Evolutionary conservation across 1,140 invertebrate genomes (phyloP), one percentile per base, ranked within the genome.

Genomic region (Drosophila chauvacae): DNA sequence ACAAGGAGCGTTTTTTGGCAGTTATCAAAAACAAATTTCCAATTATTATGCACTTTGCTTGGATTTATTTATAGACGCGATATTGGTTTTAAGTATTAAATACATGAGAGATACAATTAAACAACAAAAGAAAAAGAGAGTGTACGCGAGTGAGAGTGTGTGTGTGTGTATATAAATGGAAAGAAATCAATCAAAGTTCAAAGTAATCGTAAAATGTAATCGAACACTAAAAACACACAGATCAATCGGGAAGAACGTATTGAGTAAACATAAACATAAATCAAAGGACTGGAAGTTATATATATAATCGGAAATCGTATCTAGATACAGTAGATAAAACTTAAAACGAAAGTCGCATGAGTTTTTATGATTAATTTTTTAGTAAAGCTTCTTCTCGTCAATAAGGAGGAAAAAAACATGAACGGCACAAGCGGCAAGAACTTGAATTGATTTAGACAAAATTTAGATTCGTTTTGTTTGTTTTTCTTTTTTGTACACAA

Each of bases 341-440:
- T 80, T 80, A 91, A 90, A 91, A 87, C 71, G 55, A 82, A 76
- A 75, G 85, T 91, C 91, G 91, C 91, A 92, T 92, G 91, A 92
- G 91, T 90, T 92, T 92, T 92, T 91, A 92, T 91, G 84, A 92
- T 92, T 92, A 92, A 91, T 92, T 92, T 92, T 92, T 92, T 90
- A 92, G 91, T 91, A 78, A 92, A 92, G 91, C 91, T 79, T 83
- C 91, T 76, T 83, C 71, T 81, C 68, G 80, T 73, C 72, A 82
- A 72, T 66, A 57, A 30, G 44, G 51, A 68, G 44, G 69, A 48
- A 55, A 61, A 64, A 35, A 69, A 69, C 62, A 66, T 69, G 47
- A 53, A 66, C 80, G 53, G 66, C 51, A 73, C 13, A 79, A 87
- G 88, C 84, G 68, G 66, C 71, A 68, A 73, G 63, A 65, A 77